Evolutionary conservation across 1,140 invertebrate species (phyloP), one percentile per base, ranked within the genome.

Genomic region (Myzus persicae): DNA sequence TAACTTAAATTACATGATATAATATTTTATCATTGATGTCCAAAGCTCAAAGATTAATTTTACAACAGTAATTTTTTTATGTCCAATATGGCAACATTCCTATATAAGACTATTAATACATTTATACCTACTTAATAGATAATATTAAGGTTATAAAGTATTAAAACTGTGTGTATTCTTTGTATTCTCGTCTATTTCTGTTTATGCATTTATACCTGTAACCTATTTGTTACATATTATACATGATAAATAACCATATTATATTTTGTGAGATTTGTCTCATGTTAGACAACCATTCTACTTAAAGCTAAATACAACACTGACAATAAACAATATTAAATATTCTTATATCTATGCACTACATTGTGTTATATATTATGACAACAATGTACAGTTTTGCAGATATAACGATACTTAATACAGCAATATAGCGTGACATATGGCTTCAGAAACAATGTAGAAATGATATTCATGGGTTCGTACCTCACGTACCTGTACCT

Each of bases 401-500:
- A 54, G 44, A 36, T 76, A 42, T 36, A 48, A 81, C 42, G 67
- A 92, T 92, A 92, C 67, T 48, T 92, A 92, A 81, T 82, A 82
- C 67, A 38, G n/a, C 22, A 46, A 82, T 48, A 46, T 92, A 92
- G 90, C 90, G 90, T 92, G 90, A 92, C 90, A 82, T 48, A 92
- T 54, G 90, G 90, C 67, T 92, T 92, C 90, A 31, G n/a, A 81
- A 91, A 91, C 42, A 48, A 38, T 11, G 36, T 36, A 90, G 18
- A 90, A 90, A 90, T 67, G 48, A 81, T 91, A 82, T 92, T 92
- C 81, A 92, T 82, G 76, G 90, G 44, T 92, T 82, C 31, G 67
- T 91, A 76, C 59, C 59, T n/a, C n/a, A n/a, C 22, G 51, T 90
- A 82, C 31, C 59, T 67, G 31, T 67, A 67, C 59, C 59, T 67